These are phyloP conservation scores for Ophiodon elongatus DNA, from an alignment of 2,113 vertebrate species.

Conservation along the genomic window DNA sequence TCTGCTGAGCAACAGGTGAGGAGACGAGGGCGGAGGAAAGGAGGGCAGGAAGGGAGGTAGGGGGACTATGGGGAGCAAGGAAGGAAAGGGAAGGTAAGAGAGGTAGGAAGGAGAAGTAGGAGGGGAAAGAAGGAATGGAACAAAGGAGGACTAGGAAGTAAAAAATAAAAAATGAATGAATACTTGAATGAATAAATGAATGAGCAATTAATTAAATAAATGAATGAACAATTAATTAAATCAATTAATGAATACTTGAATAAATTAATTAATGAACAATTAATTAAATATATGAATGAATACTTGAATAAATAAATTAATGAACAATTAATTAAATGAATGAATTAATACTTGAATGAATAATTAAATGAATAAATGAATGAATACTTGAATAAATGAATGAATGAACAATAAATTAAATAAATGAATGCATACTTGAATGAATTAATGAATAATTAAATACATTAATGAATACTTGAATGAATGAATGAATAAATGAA, in stretches of 20 bases:
- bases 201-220: background rate
- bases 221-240: background rate
- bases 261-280: background rate
- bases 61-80: background rate
- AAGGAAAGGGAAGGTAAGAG: too few species aligned
- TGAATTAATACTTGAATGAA: background rate
- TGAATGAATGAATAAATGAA: background rate
- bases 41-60: background rate
- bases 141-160: background rate
- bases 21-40: too few species aligned
- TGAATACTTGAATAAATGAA: background rate
- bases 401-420: too few species aligned
- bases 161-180: too few species aligned
- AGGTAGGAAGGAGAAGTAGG: background rate
- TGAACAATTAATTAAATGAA: background rate
- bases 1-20: conserved; percentile 88
- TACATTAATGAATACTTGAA: background rate
- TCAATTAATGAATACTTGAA: background rate
- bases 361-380: too few species aligned
- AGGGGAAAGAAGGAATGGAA: background rate
- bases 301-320: too few species aligned
- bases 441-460: background rate
- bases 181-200: too few species aligned
- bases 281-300: too few species aligned
- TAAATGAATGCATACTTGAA: too few species aligned